Base-by-base conservation (phyloP, 1,140 invertebrate species). In the Scylla paramamosain region DNA sequence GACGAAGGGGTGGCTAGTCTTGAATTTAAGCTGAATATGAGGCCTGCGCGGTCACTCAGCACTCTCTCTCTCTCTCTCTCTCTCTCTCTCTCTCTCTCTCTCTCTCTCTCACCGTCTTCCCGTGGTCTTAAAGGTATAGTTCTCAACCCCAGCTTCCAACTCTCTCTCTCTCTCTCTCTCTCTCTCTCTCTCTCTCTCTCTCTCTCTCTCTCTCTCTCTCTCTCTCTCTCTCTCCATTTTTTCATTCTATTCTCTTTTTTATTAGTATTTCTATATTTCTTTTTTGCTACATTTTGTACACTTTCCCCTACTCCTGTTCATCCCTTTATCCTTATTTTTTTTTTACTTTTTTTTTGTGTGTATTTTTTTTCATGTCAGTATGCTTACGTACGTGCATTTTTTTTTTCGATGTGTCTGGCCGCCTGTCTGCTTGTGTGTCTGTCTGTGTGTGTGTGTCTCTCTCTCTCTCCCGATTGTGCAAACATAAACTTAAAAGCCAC, bases 1-100 rank as follows among this genome's bases (percentile, higher is more conserved):
- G 20, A n/a, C 52, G 12, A n/a, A n/a, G 52, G 52, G 12, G 6
- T 77, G 67, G 67, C 67, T 3, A 77, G 67, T 20, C 0, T 77
- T n/a, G 8, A 0, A 20, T n/a, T n/a, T 25, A 77, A 1, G 20
- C 67, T 77, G 67, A 0, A 25, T 77, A n/a, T 7, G 67, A 7
- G 8, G 67, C 2, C 8, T 20, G 16, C 25, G 12, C n/a, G 25
- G 67, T n/a, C 67, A n/a, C 67, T 77, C 20, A 2, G 10, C 52
- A 20, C 67, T 77, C 67, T 77, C 67, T 77, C 67, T 77, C 67
- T 77, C 67, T 77, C 67, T 77, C 67, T 77, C 67, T 77, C 67
- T 77, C 67, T 77, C 67, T 77, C 67, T 77, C 67, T 77, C 67
- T 77, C 67, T 77, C 67, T 77, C 67, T 77, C 67, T 77, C 67